Evolutionary conservation across 2,797 vertebrate species (phyloP).

Genomic region (Epinephelus malabaricus): DNA sequence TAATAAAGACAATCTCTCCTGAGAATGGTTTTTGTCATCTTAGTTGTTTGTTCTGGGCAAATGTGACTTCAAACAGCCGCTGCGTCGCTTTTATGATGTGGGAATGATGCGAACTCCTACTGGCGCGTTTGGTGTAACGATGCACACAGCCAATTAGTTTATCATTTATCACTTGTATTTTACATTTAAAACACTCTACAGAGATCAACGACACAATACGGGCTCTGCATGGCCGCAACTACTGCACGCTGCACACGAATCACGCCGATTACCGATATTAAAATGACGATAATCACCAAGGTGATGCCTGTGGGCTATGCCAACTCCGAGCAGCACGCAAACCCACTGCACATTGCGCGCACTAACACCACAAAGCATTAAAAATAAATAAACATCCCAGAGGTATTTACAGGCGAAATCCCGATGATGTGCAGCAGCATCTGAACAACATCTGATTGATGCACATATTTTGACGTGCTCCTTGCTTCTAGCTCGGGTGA

Average conservation of each 20-base stretch:
- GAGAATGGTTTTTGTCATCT: slow-evolving; percentile 78
- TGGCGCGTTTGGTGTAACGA: slow-evolving; percentile 38
- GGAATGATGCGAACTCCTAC: slow-evolving; percentile 49
- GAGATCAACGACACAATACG: neutral
- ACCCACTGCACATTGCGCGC: slow-evolving; percentile 60
- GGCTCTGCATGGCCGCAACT: slow-evolving; percentile 14
- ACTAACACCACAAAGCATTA: slow-evolving; percentile 21
- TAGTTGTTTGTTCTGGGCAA: slow-evolving; percentile 72
- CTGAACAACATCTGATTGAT: slow-evolving; percentile 31
- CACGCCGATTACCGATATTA: slow-evolving; percentile 1
- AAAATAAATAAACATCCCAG: slow-evolving; percentile 52
- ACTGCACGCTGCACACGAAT: slow-evolving; percentile 33
- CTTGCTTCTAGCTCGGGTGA: slow-evolving; percentile 37
- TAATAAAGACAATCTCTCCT: slow-evolving; percentile 68
- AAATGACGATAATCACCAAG: slow-evolving; percentile 41
- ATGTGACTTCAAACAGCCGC: slow-evolving; percentile 65
- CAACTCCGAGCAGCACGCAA: slow-evolving; percentile 60
- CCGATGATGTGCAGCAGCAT: slow-evolving; percentile 33
- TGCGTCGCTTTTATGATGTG: slow-evolving; percentile 46
- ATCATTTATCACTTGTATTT: slow-evolving; percentile 14
- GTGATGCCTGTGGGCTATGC: slow-evolving; percentile 47
- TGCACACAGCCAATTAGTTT: slow-evolving; percentile 53
- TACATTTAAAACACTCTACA: slow-evolving; percentile 19
- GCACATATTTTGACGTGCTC: slow-evolving; percentile 27
- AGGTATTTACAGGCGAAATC: slow-evolving; percentile 44